Percentiles rank a stretch among this genome's conserved stretches.
phyloP scores from a whole-genome alignment of 2,888 invertebrate species.

The Chymomyza amoena region DNA sequence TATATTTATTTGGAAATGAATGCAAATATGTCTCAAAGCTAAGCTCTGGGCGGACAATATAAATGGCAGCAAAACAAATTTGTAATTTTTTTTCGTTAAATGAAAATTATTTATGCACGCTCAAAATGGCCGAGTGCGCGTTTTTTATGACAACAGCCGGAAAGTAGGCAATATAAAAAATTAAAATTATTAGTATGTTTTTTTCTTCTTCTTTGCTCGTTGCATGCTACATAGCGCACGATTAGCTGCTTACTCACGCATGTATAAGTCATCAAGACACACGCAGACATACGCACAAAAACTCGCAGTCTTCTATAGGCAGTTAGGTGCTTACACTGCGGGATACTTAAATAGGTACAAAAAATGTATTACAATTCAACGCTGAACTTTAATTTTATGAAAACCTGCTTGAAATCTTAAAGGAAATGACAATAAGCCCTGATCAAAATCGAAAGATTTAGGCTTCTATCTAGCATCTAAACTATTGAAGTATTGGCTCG shows the following conservation, averaged over 20 bases:
- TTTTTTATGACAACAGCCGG: constrained; percentile 20
- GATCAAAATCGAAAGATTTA: too few relatives aligned
- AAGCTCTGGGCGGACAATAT: constrained; percentile 31
- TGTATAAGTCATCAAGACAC: constrained; percentile 1
- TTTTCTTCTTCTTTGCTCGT: background rate
- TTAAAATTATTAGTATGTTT: constrained; percentile 20
- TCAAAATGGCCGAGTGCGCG: constrained; percentile 12
- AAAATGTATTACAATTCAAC: too few relatives aligned
- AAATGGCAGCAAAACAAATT: constrained; percentile 37
- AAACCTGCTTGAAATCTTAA: too few relatives aligned
- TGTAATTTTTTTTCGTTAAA: constrained; percentile 47
- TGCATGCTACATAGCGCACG: constrained; percentile 5
- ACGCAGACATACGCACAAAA: constrained; percentile 15
- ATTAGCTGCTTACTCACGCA: constrained; percentile 35
- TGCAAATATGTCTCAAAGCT: constrained; percentile 42
- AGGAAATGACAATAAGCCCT: too few relatives aligned
- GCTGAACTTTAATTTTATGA: too few relatives aligned
- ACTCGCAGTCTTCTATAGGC: constrained; percentile 1
- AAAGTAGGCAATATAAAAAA: constrained; percentile 43
- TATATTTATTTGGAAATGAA: constrained; percentile 14
- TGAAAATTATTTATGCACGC: constrained; percentile 48
- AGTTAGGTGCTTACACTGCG: background rate
- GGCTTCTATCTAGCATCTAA: too few relatives aligned
- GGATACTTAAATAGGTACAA: too few relatives aligned
- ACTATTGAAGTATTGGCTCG: too few relatives aligned